A percentile compares a stretch with the other conserved stretches of the same genome.
Conservation (phyloP, 2,797 vertebrate genomes). For the Psittacula echo region DNA sequence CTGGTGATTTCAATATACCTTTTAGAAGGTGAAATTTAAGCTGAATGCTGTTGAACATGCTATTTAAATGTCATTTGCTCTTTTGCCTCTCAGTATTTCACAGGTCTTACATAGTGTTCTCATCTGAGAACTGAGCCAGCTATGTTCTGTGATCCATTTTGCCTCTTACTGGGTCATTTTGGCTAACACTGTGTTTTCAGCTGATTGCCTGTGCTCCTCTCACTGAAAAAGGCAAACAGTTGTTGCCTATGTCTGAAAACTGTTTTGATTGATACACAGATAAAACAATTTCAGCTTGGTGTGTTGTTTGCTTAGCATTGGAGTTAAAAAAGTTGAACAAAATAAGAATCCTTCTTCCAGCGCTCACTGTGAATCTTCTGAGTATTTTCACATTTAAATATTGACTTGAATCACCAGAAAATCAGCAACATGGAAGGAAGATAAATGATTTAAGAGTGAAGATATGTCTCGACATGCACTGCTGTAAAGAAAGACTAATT, state of each 20-base stretch:
- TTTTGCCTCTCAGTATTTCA: neutral
- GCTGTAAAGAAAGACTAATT: neutral
- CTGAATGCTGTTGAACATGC: neutral
- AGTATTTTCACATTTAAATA: neutral
- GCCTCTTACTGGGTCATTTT: neutral
- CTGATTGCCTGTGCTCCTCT: neutral
- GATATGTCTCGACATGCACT: neutral
- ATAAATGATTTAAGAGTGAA: neutral
- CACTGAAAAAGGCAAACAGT: neutral
- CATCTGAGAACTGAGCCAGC: neutral
- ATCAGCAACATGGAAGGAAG: neutral
- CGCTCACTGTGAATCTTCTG: neutral
- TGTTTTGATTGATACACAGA: neutral
- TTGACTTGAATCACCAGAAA: neutral
- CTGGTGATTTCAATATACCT: neutral
- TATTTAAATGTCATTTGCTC: neutral
- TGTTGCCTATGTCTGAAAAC: neutral
- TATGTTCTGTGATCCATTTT: neutral
- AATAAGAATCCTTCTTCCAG: neutral
- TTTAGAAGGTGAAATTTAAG: conserved; percentile 33
- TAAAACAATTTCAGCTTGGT: neutral
- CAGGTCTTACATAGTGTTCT: neutral
- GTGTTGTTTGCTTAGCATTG: neutral
- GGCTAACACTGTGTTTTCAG: neutral
- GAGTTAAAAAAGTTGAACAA: neutral